Base-by-base conservation (phyloP, 1,140 invertebrate genomes). In the Medauroidea extradentata region DNA sequence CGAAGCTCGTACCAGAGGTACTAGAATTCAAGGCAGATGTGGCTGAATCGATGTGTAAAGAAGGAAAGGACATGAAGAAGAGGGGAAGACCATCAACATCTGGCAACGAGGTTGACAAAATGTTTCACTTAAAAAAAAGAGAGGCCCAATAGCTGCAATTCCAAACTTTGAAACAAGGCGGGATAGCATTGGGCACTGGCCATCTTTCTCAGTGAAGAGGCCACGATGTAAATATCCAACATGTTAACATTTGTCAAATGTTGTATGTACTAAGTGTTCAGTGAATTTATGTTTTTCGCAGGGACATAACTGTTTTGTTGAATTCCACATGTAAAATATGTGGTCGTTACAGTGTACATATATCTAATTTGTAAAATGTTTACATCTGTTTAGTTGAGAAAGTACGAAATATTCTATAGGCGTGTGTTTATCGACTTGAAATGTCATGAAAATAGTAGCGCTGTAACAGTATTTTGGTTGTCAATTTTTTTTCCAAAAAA, bases 11-110 rank as follows among this genome's bases (percentile, higher is more conserved):
- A 39, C 24, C 38, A n/a, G 8, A 9, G 13, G 13, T 34, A 41
- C 38, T 53, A 14, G 52, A 53, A 19, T 53, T 53, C 52, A 53
- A 39, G 24, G 25, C 34, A 21, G 52, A 27, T 34, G 14, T 53
- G 19, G 52, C 52, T 27, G 52, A 53, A 34, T 34, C 24, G 13
- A 14, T 29, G 13, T 53, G 34, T 53, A 21, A 13, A 27, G 34
- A 24, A 34, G 52, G 23, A 2, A 34, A 34, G 3, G 34, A 53
- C 13, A 34, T 34, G 18, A 53, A 13, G 8, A 53, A 53, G 34
- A 1, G 29, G n/a, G 52, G 52, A 21, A 24, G 52, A 29, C 52
- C 52, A 14, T 29, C 23, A 21, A 14, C 52, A n/a, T 27, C 52
- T 27, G 52, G 34, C 5, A 21, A 14, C 5, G 29, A 34, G 29